A percentile compares a stretch with the other conserved stretches of the same genome.
Conservation (phyloP, 1,140 invertebrate genomes). For the Portunus trituberculatus region DNA sequence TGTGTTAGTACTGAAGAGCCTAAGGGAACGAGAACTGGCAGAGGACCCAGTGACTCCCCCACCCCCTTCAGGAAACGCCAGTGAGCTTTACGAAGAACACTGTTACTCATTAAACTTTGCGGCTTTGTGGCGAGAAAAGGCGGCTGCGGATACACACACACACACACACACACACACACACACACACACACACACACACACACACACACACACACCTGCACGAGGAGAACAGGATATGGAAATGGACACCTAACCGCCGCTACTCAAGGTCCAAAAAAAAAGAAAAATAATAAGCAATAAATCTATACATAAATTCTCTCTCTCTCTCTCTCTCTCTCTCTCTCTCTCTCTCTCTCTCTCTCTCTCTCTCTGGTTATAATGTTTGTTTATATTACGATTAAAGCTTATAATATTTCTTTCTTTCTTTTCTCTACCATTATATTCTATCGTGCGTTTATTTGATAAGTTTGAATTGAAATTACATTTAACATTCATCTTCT, state of each 20-base stretch:
- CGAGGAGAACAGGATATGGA: neutral
- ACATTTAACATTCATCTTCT: neutral
- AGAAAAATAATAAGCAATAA: neutral
- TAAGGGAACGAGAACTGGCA: too few relatives aligned
- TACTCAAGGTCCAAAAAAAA: neutral
- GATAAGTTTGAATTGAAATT: neutral
- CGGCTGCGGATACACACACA: neutral
- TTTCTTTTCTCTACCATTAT: too few relatives aligned
- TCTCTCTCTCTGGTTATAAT: neutral
- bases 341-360: neutral
- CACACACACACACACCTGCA: neutral
- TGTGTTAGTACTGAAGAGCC: too few relatives aligned
- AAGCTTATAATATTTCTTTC: neutral
- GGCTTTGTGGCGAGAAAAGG: too few relatives aligned
- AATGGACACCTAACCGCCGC: neutral
- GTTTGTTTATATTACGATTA: neutral
- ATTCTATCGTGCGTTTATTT: neutral
- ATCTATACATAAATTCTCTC: neutral
- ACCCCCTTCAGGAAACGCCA: too few relatives aligned
- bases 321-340: neutral
- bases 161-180: slow-evolving; percentile 1
- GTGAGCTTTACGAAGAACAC: too few relatives aligned
- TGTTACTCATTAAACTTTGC: too few relatives aligned
- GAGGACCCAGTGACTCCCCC: too few relatives aligned
- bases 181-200: slow-evolving; percentile 17